phyloP scores from a whole-genome alignment of 2,797 vertebrate species.

The Oceanodroma leucorhoa region DNA sequence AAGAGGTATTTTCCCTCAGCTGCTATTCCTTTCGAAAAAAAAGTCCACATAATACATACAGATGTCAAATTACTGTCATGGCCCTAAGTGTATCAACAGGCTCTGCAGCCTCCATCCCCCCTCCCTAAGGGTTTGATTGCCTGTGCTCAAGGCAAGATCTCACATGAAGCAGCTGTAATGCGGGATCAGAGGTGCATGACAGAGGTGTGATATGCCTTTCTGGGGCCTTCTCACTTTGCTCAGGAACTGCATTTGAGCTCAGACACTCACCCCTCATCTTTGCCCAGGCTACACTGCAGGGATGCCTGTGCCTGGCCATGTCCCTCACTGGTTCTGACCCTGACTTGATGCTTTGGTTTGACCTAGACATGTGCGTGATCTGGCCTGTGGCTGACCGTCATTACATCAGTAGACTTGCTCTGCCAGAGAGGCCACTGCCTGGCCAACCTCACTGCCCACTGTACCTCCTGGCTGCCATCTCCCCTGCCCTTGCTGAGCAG shows the following conservation, averaged over 20 bases:
- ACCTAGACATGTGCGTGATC: background rate
- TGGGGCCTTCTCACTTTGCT: background rate
- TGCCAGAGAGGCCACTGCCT: background rate
- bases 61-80: background rate
- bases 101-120: background rate
- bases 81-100: background rate
- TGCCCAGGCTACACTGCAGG: background rate
- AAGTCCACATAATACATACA: background rate
- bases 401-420: background rate
- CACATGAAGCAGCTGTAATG: fast-evolving
- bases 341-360: background rate
- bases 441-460: background rate
- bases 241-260: background rate
- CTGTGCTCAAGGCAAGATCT: background rate
- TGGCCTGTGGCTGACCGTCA: background rate
- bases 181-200: background rate
- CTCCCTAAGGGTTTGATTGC: background rate
- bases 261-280: background rate
- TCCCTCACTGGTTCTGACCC: background rate
- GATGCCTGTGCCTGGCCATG: too few relatives aligned
- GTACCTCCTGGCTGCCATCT: background rate
- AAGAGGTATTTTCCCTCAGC: background rate
- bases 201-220: background rate
- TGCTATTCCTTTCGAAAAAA: background rate
- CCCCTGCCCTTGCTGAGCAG: background rate